Percentiles rank a stretch among this genome's conserved stretches.
phyloP scores from a whole-genome alignment of 2,888 invertebrate genomes.

The Nymphalis c-album region DNA sequence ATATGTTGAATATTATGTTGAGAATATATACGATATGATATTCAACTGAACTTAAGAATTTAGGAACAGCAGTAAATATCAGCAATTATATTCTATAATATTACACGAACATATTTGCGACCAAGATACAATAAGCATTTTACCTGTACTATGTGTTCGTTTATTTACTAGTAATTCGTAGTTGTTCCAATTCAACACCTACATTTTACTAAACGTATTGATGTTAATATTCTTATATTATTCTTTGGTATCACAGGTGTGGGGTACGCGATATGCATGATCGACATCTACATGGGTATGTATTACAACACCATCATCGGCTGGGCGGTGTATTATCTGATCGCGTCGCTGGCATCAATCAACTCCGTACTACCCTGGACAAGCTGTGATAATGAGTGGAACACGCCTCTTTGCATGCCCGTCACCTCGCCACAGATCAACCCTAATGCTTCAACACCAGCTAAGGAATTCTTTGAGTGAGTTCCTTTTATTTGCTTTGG shows the following conservation, averaged over 20 bases:
- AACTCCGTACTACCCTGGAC: slow-evolving; percentile 92
- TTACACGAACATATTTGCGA: no score
- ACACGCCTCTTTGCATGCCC: slow-evolving; percentile 88
- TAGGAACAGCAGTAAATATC: no score
- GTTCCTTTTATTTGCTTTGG: slow-evolving; percentile 47
- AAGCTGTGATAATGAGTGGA: slow-evolving; percentile 92
- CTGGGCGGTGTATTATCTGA: slow-evolving; percentile 95
- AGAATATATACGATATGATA: no score
- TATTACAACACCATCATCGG: slow-evolving; percentile 98
- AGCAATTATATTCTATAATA: no score
- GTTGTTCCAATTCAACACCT: no score
- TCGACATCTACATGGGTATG: slow-evolving; percentile 97
- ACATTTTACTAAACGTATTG: not conserved
- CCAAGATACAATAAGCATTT: no score
- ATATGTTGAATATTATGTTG: no score
- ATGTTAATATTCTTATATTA: not conserved
- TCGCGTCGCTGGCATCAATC: slow-evolving; percentile 91
- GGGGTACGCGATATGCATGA: slow-evolving; percentile 97
- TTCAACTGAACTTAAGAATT: no score
- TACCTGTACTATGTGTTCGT: no score
- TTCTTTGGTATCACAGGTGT: slow-evolving; percentile 84
- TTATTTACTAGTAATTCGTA: no score
- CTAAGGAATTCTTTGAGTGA: slow-evolving; percentile 94
- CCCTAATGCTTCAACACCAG: slow-evolving; percentile 86
- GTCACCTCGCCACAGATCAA: slow-evolving; percentile 80